Evolutionary conservation across 37 sponge, comb jelly and placozoan genomes (phyloP).

Genomic region (Crambe crambe): DNA sequence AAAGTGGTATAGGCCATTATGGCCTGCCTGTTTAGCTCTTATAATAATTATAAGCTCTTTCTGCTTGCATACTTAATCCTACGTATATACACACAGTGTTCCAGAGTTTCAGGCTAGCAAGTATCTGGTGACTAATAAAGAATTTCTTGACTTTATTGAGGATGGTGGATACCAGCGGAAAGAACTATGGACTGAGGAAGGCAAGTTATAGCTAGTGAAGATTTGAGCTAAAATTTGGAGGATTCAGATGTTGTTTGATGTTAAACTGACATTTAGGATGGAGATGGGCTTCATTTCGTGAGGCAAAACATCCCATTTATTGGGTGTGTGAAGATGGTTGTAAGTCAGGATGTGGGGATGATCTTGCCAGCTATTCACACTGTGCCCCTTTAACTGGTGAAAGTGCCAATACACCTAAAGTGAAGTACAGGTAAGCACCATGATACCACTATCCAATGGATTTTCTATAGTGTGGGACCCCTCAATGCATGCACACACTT

Average conservation of each 20-base stretch:
- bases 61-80: no score
- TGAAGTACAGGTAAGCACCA: not conserved
- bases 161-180: conserved; percentile 66
- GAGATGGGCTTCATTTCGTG: conserved; percentile 65
- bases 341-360: conserved; percentile 66
- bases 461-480: no score
- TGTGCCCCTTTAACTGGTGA: conserved; percentile 53
- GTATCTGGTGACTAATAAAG: conserved; percentile 73
- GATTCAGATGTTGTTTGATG: not conserved
- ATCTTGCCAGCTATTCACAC: conserved; percentile 63
- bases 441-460: no score
- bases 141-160: conserved; percentile 77
- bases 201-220: not conserved
- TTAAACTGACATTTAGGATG: no score
- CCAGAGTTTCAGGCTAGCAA: conserved; percentile 74
- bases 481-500: no score
- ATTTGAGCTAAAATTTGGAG: not conserved
- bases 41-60: not conserved
- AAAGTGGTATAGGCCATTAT: not conserved
- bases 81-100: conserved; percentile 18
- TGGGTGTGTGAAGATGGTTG: conserved; percentile 83
- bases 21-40: not conserved
- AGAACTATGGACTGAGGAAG: conserved; percentile 78
- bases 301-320: conserved; percentile 72
- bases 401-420: not conserved